Conservation (phyloP, 2,113 vertebrate species). For the Ophthalmotilapia sp. region DNA sequence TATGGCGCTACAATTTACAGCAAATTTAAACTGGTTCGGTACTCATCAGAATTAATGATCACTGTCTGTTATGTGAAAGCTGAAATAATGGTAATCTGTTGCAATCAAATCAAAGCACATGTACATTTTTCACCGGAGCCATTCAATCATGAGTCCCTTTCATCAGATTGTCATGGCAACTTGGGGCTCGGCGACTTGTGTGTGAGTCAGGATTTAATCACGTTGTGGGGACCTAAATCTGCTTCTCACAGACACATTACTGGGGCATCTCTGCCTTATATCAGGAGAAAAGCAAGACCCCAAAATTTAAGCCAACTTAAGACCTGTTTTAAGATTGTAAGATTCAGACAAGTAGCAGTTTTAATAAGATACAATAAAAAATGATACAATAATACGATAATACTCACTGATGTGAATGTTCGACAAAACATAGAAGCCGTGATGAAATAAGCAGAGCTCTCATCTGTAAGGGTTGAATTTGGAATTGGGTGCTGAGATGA, state of each 20-base stretch:
- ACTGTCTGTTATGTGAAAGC: not conserved
- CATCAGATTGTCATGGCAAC: slow-evolving; percentile 50
- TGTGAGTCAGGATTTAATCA: not conserved
- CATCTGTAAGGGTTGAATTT: not conserved
- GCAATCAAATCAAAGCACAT: slow-evolving; percentile 12
- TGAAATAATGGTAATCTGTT: not conserved
- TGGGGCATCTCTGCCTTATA: not conserved
- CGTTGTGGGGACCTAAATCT: not conserved
- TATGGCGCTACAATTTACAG: not conserved
- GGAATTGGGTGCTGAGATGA: not conserved
- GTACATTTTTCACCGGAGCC: not conserved
- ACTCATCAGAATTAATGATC: not conserved
- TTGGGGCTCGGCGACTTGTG: not conserved
- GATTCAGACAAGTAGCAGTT: not conserved
- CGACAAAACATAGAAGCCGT: not conserved
- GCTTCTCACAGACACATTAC: not conserved
- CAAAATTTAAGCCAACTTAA: not conserved
- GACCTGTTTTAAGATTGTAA: not conserved
- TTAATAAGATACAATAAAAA: not conserved
- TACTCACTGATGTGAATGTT: not conserved
- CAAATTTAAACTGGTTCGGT: not conserved
- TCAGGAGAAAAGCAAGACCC: not conserved
- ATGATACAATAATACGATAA: not conserved
- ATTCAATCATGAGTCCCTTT: slow-evolving; percentile 35
- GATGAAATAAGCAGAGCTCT: not conserved